Evolutionary conservation across 1,140 invertebrate genomes (phyloP).

Genomic region (Antheraea pernyi): DNA sequence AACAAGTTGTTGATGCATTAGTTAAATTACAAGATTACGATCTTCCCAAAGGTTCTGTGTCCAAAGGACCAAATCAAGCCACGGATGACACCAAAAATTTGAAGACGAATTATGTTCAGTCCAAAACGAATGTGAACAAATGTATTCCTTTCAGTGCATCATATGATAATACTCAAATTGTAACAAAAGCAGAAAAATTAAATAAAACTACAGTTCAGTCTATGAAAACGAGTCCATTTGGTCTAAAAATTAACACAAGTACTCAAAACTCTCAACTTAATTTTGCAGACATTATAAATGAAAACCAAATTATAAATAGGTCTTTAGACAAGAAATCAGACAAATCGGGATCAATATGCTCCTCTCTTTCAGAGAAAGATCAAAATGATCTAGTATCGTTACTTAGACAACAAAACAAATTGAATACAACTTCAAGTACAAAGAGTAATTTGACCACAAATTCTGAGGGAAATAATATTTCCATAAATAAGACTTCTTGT

Average conservation of each 20-base stretch:
- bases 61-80: neutral
- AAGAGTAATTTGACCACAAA: neutral
- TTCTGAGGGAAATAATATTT: neutral
- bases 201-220: neutral
- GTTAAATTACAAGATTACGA: conserved; percentile 17
- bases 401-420: conserved; percentile 48
- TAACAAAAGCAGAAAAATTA: neutral
- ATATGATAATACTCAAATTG: neutral
- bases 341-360: neutral
- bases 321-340: neutral
- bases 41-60: neutral
- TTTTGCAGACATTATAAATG: neutral
- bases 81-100: conserved; percentile 3
- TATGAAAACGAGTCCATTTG: neutral
- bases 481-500: neutral
- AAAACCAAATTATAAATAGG: neutral
- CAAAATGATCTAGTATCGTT: conserved; percentile 48
- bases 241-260: conserved; percentile 31
- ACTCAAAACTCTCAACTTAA: conserved; percentile 9
- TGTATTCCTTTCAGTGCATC: neutral
- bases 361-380: conserved; percentile 42
- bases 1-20: conserved; percentile 19
- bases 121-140: conserved; percentile 5
- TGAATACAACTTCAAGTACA: conserved; percentile 1
- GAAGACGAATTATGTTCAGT: conserved; percentile 10